These are phyloP conservation scores for Chaunax sp. DNA, from an alignment of 2,797 vertebrate species.

Conservation along the genomic window DNA sequence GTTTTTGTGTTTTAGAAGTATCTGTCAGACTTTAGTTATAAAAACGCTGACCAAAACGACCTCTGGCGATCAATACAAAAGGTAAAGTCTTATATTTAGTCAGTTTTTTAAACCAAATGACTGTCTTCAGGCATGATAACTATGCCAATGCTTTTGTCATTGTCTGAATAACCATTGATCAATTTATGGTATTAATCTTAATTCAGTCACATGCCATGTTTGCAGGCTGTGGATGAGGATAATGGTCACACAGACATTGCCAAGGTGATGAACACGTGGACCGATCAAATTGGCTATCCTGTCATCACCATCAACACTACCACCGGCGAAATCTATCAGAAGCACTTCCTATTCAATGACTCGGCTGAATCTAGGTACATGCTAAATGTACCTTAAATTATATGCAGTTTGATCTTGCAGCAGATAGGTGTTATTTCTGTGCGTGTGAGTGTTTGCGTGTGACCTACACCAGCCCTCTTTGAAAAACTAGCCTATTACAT, in stretches of 20 bases:
- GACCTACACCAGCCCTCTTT: no score
- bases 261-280: constrained; percentile 78
- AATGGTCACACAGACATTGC: constrained; percentile 36
- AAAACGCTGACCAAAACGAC: constrained; percentile 60
- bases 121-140: background rate
- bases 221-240: constrained; percentile 33
- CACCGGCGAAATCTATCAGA: constrained; percentile 73
- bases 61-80: constrained; percentile 73
- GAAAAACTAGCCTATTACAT: no score
- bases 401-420: no score
- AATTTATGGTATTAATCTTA: background rate
- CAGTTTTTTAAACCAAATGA: background rate
- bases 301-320: constrained; percentile 82
- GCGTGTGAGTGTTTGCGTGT: no score
- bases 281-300: constrained; percentile 80
- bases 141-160: background rate
- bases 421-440: no score
- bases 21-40: constrained; percentile 53
- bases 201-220: background rate
- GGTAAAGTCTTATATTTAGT: constrained; percentile 53
- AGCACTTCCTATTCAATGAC: constrained; percentile 77
- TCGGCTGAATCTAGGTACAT: constrained; percentile 58
- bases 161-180: background rate
- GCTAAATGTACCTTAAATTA: background rate
- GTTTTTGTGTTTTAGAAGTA: constrained; percentile 68